A percentile compares a stretch with the other conserved stretches of the same genome.
phyloP scores from a whole-genome alignment of 2,888 invertebrate species.

The Drosophila subsilvestris region DNA sequence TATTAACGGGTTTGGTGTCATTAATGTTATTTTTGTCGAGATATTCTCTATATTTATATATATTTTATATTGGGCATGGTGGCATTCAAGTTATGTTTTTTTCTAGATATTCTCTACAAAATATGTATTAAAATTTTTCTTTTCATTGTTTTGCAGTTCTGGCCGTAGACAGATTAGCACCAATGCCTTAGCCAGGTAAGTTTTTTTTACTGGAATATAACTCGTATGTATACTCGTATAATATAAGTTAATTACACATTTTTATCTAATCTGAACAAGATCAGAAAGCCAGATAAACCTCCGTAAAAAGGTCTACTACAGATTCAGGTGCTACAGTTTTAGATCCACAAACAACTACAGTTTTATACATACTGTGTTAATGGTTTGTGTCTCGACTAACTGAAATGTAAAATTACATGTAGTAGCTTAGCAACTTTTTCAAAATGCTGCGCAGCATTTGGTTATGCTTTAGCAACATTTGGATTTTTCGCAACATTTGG shows the following conservation, averaged over 20 bases:
- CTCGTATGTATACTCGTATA: no score
- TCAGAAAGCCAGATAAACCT: neutral
- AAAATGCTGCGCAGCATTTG: no score
- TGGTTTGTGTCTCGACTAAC: constrained; percentile 18
- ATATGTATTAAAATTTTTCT: constrained; percentile 20
- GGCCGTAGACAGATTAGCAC: constrained; percentile 92
- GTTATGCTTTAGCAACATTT: no score
- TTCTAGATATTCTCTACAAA: neutral
- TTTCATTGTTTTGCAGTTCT: constrained; percentile 87
- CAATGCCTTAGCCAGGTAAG: constrained; percentile 94
- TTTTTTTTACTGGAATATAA: constrained; percentile 21
- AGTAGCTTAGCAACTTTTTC: no score
- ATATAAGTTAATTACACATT: neutral
- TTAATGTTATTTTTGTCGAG: neutral
- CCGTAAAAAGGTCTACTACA: neutral
- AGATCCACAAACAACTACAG: neutral
- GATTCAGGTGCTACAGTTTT: neutral
- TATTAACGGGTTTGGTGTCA: constrained; percentile 12
- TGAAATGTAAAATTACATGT: neutral
- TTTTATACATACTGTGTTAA: neutral
- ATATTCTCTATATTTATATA: neutral
- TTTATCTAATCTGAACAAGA: constrained; percentile 1
- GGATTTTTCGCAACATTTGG: no score
- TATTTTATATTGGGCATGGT: constrained; percentile 11
- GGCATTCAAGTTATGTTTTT: neutral